These are phyloP conservation scores for Protobothrops flavoviridis DNA, from an alignment of 2,113 vertebrate genomes.

Conservation along the genomic window DNA sequence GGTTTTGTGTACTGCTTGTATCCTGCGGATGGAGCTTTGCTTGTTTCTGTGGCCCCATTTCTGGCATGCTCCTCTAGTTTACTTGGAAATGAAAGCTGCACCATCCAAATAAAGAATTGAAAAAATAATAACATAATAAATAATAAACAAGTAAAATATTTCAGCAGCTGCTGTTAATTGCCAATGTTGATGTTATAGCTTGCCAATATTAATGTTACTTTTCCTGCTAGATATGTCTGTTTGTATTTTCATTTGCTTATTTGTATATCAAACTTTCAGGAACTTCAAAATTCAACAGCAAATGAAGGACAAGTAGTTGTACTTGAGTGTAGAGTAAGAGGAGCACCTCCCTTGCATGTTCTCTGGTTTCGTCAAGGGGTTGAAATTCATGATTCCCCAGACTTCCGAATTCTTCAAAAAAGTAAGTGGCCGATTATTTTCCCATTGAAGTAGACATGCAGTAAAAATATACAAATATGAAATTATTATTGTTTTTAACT, in stretches of 20 bases:
- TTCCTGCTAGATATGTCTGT: background rate
- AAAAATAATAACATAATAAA: background rate
- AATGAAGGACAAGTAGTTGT: slow-evolving; percentile 94
- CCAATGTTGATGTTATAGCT: background rate
- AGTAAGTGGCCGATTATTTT: slow-evolving; percentile 73
- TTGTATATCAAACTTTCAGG: slow-evolving; percentile 62
- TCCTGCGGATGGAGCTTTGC: background rate
- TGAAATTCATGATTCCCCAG: slow-evolving; percentile 94
- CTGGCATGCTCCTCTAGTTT: background rate
- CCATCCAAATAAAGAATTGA: background rate
- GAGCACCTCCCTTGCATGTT: slow-evolving; percentile 82
- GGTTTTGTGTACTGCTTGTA: background rate
- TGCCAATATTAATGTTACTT: background rate
- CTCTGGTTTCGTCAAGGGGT: slow-evolving; percentile 87
- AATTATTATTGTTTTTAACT: background rate
- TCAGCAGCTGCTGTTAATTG: background rate
- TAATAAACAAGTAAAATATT: background rate
- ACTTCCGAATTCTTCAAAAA: slow-evolving; percentile 96
- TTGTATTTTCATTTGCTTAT: background rate
- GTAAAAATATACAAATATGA: background rate
- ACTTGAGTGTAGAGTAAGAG: slow-evolving; percentile 90
- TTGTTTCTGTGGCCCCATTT: background rate
- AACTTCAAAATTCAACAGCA: slow-evolving; percentile 83
- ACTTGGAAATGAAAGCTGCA: background rate
- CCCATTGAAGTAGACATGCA: slow-evolving; percentile 1